Evolutionary conservation across 2,797 vertebrate species (phyloP).

Genomic region (Lepilemur septentrionalis): DNA sequence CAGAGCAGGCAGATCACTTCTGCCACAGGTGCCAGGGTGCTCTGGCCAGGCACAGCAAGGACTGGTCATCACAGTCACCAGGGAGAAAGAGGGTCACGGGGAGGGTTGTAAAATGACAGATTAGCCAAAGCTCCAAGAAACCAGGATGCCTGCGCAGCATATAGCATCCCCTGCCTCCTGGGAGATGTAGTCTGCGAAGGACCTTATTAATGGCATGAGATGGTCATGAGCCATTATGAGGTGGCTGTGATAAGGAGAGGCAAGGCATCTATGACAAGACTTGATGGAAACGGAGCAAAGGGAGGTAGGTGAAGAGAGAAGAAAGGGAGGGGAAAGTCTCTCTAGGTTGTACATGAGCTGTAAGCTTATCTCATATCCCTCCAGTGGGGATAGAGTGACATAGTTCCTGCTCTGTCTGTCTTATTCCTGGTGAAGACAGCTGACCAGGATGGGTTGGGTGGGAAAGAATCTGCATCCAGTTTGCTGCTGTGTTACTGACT

Average conservation of each 20-base stretch:
- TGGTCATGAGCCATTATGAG: neutral
- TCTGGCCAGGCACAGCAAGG: neutral
- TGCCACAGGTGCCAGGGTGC: neutral
- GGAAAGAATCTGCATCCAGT: neutral
- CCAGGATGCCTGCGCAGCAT: neutral
- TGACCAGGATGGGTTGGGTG: neutral
- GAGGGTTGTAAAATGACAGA: neutral
- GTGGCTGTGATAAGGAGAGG: neutral
- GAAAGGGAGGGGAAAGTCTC: neutral
- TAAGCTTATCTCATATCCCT: neutral
- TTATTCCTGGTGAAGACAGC: neutral
- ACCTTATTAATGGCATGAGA: neutral
- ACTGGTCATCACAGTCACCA: neutral
- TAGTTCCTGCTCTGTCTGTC: neutral
- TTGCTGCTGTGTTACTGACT: neutral
- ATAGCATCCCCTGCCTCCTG: neutral
- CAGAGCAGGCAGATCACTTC: neutral
- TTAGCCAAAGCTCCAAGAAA: neutral
- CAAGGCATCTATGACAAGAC: neutral
- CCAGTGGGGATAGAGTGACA: neutral
- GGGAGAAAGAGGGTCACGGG: neutral
- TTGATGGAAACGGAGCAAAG: neutral
- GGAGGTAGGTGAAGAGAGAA: neutral
- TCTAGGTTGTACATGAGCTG: neutral
- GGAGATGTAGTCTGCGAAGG: neutral